phyloP scores from a whole-genome alignment of 2,888 invertebrate genomes.

The Prosapia bicincta region DNA sequence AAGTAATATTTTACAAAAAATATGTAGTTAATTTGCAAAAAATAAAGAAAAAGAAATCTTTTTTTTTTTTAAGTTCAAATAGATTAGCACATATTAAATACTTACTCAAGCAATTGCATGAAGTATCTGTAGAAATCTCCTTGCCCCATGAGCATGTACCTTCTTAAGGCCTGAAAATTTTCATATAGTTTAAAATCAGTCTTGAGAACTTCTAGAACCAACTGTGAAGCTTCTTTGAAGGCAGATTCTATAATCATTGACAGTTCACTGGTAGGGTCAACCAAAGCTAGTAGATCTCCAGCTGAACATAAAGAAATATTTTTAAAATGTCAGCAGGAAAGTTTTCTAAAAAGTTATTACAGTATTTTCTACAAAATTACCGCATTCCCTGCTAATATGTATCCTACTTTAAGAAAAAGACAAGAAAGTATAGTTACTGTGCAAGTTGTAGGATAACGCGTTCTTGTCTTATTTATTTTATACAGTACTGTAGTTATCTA shows the following conservation, averaged over 20 bases:
- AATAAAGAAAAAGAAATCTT: too few species aligned
- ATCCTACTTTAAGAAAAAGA: too few species aligned
- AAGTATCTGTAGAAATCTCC: constrained; percentile 74
- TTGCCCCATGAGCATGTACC: constrained; percentile 89
- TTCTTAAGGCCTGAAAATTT: constrained; percentile 85
- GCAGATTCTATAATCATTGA: constrained; percentile 78
- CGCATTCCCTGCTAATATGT: too few species aligned
- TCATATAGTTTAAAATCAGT: constrained; percentile 85
- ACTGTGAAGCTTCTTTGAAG: constrained; percentile 81
- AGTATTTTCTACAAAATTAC: too few species aligned
- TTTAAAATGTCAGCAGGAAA: too few species aligned
- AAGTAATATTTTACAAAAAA: too few species aligned
- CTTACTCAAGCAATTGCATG: constrained; percentile 86
- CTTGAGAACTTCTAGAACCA: constrained; percentile 81
- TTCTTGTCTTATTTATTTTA: too few species aligned
- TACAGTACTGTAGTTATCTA: too few species aligned
- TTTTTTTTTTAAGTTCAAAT: constrained; percentile 12
- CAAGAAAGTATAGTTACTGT: too few species aligned
- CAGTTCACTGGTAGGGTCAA: constrained; percentile 69
- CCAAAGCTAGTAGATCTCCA: constrained; percentile 60
- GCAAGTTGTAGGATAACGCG: too few species aligned
- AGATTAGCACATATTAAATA: constrained; percentile 34
- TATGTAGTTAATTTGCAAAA: too few species aligned
- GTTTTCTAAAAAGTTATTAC: too few species aligned
- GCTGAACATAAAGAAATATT: constrained; percentile 44